Percentiles rank a stretch among this genome's conserved stretches.
Evolutionary conservation across 2,113 vertebrate species (phyloP).

Genomic region (Helogale parvula): DNA sequence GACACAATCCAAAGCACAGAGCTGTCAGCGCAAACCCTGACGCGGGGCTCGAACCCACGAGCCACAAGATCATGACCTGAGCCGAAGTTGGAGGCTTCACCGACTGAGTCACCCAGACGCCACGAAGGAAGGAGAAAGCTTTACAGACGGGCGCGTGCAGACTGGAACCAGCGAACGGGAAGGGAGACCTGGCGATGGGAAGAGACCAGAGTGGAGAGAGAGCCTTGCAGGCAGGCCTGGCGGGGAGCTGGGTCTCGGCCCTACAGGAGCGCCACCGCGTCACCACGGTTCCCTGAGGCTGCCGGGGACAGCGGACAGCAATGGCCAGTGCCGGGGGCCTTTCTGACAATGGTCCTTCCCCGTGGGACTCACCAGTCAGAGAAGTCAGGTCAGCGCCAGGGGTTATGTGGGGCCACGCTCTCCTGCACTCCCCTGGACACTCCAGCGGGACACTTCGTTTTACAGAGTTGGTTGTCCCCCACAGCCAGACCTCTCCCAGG

Average conservation of each 20-base stretch:
- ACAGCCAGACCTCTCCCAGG: neutral
- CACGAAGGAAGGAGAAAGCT: no score
- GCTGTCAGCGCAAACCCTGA: no score
- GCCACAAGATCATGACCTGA: no score
- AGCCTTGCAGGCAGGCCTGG: neutral
- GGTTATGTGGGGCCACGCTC: accelerated
- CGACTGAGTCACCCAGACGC: no score
- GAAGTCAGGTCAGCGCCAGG: neutral
- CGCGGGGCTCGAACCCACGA: no score
- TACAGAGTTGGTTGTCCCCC: neutral
- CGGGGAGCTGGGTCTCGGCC: neutral
- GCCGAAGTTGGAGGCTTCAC: no score
- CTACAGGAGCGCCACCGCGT: neutral
- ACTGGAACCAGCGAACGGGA: neutral
- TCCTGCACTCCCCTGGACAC: neutral
- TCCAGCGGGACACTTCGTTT: neutral
- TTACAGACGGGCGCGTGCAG: neutral
- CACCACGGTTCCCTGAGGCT: neutral
- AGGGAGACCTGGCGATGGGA: accelerated
- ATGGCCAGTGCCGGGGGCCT: neutral
- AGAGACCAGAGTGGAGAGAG: neutral
- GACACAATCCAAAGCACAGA: no score
- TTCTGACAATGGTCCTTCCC: neutral
- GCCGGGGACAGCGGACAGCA: neutral
- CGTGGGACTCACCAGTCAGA: neutral